Base-by-base conservation (phyloP, 2,113 vertebrate species). In the Cryptomyrus ogoouensis region DNA sequence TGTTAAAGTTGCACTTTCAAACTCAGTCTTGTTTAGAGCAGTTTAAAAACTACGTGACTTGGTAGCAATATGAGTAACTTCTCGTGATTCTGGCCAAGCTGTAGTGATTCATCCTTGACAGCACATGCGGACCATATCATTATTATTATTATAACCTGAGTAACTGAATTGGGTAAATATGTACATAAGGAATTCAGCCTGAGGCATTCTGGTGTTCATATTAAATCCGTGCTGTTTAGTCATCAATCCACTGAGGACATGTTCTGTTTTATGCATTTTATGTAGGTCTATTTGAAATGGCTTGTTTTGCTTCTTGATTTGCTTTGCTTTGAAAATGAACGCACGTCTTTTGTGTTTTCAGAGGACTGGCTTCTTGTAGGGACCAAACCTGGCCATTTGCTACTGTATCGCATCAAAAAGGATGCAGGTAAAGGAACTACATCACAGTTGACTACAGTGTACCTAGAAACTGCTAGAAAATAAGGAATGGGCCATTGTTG, bases 331-430 rank as follows among this genome's bases (percentile, higher is more conserved):
- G 46, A 83, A 89, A 49, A 35, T 49, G 49, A 85, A 15, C 12
- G 74, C 4, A 6, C 17, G 1, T 1, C 42, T 24, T 52, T 21
- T 91, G 46, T 90, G 56, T 88, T 93, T 94, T 24, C 94, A 99
- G 98, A 99, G 92, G 98, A 99, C 92, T 98, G 98, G 97, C 97
- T 99, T 88, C 97, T 99, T 47, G 98, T 99, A 90, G 98, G 98
- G 88, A 99, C 98, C 46, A 99, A 99, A 93, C 98, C 98, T 90
- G 98, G 98, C 0, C 98, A 99, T 93, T 97, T 99, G 44, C 96
- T 99, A 1, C 96, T 99, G 87, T 99, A 99, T 90, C 95, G 97
- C 90, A 99, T 99, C 92, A 97, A 97, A 91, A 99, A 99, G 83
- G 98, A 99, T 12, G 66, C 92, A 93, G 97, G 98, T 98, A 92